Conservation (phyloP, 2,797 vertebrate genomes). For the Mallotus villosus region DNA sequence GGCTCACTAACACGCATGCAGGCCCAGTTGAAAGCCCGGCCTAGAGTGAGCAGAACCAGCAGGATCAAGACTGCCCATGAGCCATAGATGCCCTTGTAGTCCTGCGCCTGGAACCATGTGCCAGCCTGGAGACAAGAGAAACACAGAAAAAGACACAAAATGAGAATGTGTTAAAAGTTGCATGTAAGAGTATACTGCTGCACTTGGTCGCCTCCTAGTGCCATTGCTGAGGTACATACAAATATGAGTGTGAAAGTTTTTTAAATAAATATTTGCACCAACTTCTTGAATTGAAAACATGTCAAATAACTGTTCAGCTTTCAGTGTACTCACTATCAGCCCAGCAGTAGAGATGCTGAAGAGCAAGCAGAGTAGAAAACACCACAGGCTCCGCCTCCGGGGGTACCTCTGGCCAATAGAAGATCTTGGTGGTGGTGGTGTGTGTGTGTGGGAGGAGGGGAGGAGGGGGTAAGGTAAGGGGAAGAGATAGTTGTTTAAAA, state of each 20-base stretch:
- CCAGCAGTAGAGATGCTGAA: conserved; percentile 86
- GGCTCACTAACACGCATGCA: conserved; percentile 94
- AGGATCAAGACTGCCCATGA: conserved; percentile 85
- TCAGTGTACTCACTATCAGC: conserved; percentile 81
- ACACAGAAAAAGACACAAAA: too few relatives aligned
- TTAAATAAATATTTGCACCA: too few relatives aligned
- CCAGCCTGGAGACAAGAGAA: conserved; percentile 71
- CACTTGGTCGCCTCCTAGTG: too few relatives aligned
- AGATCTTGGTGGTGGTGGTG: conserved; percentile 71
- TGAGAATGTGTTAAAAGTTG: too few relatives aligned
- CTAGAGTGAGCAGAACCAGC: conserved; percentile 82
- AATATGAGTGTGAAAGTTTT: too few relatives aligned
- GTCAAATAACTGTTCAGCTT: too few relatives aligned
- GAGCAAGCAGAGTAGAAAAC: conserved; percentile 87
- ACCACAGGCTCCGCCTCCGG: conserved; percentile 88
- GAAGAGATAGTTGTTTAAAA: not conserved
- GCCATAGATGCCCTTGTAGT: conserved; percentile 87
- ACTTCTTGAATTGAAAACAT: too few relatives aligned
- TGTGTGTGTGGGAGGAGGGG: too few relatives aligned
- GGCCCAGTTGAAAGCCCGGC: conserved; percentile 89
- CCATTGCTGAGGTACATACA: too few relatives aligned
- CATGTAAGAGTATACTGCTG: too few relatives aligned
- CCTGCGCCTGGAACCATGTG: conserved; percentile 83
- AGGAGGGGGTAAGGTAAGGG: not conserved
- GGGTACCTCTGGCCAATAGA: conserved; percentile 92